Percentiles rank a stretch among this genome's conserved stretches.
These are phyloP conservation scores for Cebuella pygmaea DNA, from an alignment of 2,797 vertebrate genomes.

Conservation along the genomic window DNA sequence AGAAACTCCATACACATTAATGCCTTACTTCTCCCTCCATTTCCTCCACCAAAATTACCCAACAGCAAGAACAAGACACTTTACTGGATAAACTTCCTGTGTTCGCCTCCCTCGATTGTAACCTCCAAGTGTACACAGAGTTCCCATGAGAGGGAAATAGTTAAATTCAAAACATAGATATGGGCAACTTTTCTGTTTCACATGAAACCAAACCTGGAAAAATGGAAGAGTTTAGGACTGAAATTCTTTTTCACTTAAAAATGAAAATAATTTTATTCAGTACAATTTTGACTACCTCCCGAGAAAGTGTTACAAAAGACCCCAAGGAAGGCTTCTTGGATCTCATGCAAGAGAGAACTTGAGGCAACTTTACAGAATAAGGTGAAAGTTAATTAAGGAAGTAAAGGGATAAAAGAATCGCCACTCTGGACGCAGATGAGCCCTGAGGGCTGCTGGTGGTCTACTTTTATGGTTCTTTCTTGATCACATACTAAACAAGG, in stretches of 20 bases:
- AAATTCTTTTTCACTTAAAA: not conserved
- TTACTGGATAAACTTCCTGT: not conserved
- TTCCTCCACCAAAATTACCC: not conserved
- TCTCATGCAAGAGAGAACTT: not conserved
- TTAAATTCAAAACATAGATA: not conserved
- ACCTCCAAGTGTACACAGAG: not conserved
- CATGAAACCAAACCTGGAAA: not conserved
- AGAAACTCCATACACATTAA: no score
- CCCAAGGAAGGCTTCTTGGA: not conserved
- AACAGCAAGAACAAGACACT: not conserved
- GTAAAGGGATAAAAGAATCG: not conserved
- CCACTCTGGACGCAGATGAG: not conserved
- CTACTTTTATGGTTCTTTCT: not conserved
- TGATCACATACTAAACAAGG: not conserved
- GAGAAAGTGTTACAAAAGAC: not conserved
- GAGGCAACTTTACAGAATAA: not conserved
- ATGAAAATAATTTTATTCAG: not conserved
- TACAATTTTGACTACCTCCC: not conserved
- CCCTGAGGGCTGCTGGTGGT: not conserved
- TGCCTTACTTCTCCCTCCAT: not conserved
- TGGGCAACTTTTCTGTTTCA: not conserved
- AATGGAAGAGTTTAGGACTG: not conserved
- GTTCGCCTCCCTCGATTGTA: fast-evolving
- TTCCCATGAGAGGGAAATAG: not conserved
- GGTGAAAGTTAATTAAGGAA: not conserved